Evolutionary conservation across 1,140 invertebrate species (phyloP).

Genomic region (Drosophila hydei): DNA sequence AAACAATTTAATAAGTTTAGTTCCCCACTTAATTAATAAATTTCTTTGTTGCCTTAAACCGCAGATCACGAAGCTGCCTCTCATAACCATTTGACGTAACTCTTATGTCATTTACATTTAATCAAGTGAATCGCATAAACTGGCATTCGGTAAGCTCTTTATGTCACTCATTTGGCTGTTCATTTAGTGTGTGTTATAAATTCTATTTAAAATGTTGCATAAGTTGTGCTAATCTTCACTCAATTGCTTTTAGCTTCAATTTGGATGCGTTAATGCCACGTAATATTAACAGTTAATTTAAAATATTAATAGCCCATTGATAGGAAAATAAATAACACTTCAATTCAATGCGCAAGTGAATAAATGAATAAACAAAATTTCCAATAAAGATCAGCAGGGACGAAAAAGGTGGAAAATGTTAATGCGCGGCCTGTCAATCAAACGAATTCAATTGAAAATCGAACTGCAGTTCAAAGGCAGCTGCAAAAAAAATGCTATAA

Average conservation of each 20-base stretch:
- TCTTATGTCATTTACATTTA: no score
- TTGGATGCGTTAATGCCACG: slow-evolving; percentile 9
- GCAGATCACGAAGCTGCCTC: no score
- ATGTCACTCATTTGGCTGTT: background rate
- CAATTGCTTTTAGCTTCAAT: slow-evolving; percentile 4
- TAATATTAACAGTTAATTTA: slow-evolving; percentile 32
- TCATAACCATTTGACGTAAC: no score
- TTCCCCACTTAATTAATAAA: no score
- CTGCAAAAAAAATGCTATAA: slow-evolving; percentile 13
- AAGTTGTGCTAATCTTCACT: slow-evolving; percentile 18
- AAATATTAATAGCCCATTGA: slow-evolving; percentile 60
- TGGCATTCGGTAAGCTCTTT: background rate
- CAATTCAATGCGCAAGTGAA: slow-evolving; percentile 32
- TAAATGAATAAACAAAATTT: slow-evolving; percentile 44
- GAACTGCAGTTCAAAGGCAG: slow-evolving; percentile 38
- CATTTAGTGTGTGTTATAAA: background rate
- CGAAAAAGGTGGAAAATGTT: slow-evolving; percentile 54
- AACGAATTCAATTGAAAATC: slow-evolving; percentile 63
- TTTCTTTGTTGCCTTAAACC: no score
- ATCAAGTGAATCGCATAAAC: background rate
- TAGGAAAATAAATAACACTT: slow-evolving; percentile 62
- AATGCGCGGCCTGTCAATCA: slow-evolving; percentile 68
- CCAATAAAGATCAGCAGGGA: slow-evolving; percentile 48
- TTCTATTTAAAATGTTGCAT: slow-evolving; percentile 1
- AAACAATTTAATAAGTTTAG: no score